These are phyloP conservation scores for Peromyscus aztecus DNA, from an alignment of 2,797 vertebrate species.

Conservation along the genomic window DNA sequence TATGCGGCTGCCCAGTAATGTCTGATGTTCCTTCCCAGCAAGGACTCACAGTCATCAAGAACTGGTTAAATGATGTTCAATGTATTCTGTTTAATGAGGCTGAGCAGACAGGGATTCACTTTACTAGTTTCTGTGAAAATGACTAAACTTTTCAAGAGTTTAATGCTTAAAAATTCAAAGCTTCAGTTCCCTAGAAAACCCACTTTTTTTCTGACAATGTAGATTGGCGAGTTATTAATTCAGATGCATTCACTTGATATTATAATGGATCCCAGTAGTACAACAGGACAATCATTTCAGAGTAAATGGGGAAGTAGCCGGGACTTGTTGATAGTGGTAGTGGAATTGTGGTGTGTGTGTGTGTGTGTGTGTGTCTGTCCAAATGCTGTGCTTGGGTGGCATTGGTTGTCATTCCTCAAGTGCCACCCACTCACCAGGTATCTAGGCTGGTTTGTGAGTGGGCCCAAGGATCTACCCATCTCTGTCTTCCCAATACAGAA, in stretches of 20 bases:
- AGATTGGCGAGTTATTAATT: constrained; percentile 27
- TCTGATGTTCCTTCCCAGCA: background rate
- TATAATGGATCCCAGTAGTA: background rate
- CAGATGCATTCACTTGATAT: constrained; percentile 9
- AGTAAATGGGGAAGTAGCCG: background rate
- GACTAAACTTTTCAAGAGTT: constrained; percentile 42
- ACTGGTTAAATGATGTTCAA: constrained; percentile 22
- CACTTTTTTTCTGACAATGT: constrained; percentile 35
- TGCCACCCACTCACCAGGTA: background rate
- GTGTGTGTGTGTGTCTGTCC: background rate
- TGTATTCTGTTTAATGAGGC: constrained; percentile 52
- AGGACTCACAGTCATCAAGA: background rate
- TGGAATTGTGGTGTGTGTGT: background rate
- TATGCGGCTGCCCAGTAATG: background rate
- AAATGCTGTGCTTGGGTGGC: background rate
- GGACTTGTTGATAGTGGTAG: background rate
- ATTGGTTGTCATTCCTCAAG: background rate
- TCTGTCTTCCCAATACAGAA: background rate
- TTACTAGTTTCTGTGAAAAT: constrained; percentile 64
- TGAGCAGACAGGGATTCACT: constrained; percentile 29
- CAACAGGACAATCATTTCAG: background rate
- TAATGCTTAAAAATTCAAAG: constrained; percentile 14
- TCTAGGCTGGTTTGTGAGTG: background rate
- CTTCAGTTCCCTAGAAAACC: constrained; percentile 55
- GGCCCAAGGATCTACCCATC: background rate